Evolutionary conservation across 2,888 invertebrate genomes (phyloP), one percentile per base, ranked within the genome.

Genomic region (Pegoplata infirma): DNA sequence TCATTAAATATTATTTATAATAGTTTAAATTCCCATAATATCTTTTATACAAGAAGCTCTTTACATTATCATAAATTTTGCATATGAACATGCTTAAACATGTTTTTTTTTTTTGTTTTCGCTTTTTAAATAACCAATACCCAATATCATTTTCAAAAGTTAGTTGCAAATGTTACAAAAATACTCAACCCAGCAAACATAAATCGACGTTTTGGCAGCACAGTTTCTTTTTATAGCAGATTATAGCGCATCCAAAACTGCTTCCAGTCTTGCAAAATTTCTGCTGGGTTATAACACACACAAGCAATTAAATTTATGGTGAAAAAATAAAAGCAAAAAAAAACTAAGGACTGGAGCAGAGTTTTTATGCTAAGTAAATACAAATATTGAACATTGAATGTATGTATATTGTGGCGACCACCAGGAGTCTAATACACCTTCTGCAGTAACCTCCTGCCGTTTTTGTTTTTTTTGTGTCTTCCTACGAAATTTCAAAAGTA

Each of bases 241-340:
- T n/a, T n/a, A n/a, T n/a, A n/a, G n/a, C n/a, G n/a, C n/a, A n/a
- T n/a, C n/a, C n/a, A n/a, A n/a, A n/a, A n/a, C n/a, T n/a, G n/a
- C n/a, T n/a, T n/a, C n/a, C n/a, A n/a, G n/a, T n/a, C n/a, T n/a
- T n/a, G n/a, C n/a, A n/a, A n/a, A n/a, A n/a, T n/a, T n/a, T n/a
- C n/a, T n/a, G n/a, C n/a, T n/a, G n/a, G n/a, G n/a, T n/a, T 25
- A 75, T 68, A 75, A 68, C 75, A 63, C 61, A 68, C 75, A 63
- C 61, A 47, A 40, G 61, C 68, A 75, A 55, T 75, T 75, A 75
- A 68, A 75, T 75, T 68, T 75, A 49, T 61, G 10, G 66, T 40
- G n/a, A 14, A n/a, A 23, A 36, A 46, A 55, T 23, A 64, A 63
- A 72, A 47, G 36, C 36, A n/a, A 47, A 21, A 46, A 51, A 19